Conservation (phyloP, 2,797 vertebrate species). For the Coluber constrictor region DNA sequence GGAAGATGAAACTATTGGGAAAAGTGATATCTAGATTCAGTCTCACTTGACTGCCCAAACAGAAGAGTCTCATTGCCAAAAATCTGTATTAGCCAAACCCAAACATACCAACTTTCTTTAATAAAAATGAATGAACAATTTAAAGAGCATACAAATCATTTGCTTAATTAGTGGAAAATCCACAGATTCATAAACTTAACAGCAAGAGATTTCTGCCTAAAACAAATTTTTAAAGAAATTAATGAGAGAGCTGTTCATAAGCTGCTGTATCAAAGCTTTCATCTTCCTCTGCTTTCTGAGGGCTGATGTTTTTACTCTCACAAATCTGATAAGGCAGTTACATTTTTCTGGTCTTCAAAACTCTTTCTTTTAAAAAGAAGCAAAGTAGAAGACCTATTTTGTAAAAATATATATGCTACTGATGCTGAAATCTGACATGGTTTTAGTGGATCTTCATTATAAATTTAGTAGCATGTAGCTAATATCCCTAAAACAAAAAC, state of each 20-base stretch:
- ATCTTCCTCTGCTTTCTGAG: constrained; percentile 36
- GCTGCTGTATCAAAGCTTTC: constrained; percentile 13
- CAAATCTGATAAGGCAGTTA: constrained; percentile 44
- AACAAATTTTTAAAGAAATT: constrained; percentile 8
- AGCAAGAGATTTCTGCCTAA: neutral
- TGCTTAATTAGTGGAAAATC: neutral
- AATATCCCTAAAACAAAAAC: neutral
- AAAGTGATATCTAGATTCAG: neutral
- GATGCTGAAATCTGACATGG: constrained; percentile 57
- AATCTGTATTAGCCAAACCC: neutral
- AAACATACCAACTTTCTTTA: neutral
- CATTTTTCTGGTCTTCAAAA: constrained; percentile 49
- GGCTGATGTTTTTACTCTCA: constrained; percentile 28
- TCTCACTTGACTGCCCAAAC: neutral
- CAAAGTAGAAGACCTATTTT: constrained; percentile 42
- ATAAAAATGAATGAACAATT: neutral
- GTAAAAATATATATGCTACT: constrained; percentile 38
- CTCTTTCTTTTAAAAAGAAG: constrained; percentile 35
- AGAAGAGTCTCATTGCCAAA: neutral
- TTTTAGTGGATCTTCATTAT: constrained; percentile 41
- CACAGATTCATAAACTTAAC: neutral
- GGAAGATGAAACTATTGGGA: neutral
- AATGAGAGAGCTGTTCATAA: neutral
- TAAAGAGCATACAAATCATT: neutral
- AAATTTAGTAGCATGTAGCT: neutral